Percentiles rank a stretch among this genome's conserved stretches.
Conservation (phyloP, 2,113 vertebrate genomes). For the Amphilophus citrinellus region DNA sequence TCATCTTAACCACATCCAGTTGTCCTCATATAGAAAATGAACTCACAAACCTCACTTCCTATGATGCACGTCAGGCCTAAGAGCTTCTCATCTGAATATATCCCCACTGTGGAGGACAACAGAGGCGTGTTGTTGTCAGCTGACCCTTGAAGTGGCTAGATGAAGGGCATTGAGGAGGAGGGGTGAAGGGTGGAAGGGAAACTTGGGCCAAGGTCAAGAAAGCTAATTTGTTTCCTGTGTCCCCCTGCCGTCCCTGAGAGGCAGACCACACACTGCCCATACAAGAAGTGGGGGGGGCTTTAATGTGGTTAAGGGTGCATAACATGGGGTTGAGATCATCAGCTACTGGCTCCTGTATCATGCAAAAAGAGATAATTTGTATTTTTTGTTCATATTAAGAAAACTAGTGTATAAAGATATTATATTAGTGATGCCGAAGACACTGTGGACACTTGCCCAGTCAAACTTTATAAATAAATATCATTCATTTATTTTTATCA, state of each 20-base stretch:
- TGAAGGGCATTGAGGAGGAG: slow-evolving; percentile 62
- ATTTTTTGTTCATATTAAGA: background rate
- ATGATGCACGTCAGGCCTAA: slow-evolving; percentile 29
- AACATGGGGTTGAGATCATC: slow-evolving; percentile 69
- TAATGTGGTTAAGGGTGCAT: slow-evolving; percentile 74
- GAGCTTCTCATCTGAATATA: slow-evolving; percentile 57
- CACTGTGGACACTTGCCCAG: too few species aligned
- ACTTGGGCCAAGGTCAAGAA: slow-evolving; percentile 85
- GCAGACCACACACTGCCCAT: slow-evolving; percentile 81
- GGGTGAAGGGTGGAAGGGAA: slow-evolving; percentile 72
- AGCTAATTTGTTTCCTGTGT: slow-evolving; percentile 85
- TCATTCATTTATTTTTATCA: background rate
- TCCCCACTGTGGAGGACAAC: slow-evolving; percentile 61
- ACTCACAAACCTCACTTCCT: slow-evolving; percentile 53
- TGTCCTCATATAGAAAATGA: slow-evolving; percentile 35
- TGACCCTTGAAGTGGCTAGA: slow-evolving; percentile 81
- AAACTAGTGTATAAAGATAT: background rate
- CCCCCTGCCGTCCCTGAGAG: slow-evolving; percentile 75
- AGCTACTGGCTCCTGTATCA: slow-evolving; percentile 55
- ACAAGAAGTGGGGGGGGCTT: slow-evolving; percentile 69
- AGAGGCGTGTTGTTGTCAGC: slow-evolving; percentile 73
- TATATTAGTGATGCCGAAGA: background rate
- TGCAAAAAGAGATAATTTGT: slow-evolving; percentile 8
- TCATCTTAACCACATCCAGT: slow-evolving; percentile 52
- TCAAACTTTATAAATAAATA: background rate